A percentile compares a stretch with the other conserved stretches of the same genome.
phyloP scores from a whole-genome alignment of 2,113 vertebrate species.

The Eudyptes chrysolophus region DNA sequence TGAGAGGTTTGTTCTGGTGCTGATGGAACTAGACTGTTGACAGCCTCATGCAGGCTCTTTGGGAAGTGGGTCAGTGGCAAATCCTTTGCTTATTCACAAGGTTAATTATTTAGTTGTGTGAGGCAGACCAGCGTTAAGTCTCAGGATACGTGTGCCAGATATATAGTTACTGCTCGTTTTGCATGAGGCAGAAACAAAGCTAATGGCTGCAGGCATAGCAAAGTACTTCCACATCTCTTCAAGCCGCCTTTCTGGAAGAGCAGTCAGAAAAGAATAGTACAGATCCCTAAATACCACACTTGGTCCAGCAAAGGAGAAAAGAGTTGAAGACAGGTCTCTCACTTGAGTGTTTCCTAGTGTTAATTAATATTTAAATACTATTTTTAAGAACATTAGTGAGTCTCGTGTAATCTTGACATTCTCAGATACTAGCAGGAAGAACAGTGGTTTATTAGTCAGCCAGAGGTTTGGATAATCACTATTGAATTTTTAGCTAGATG shows the following conservation, averaged over 20 bases:
- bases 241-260: background rate
- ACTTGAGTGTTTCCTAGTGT: background rate
- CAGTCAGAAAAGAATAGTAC: background rate
- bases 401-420: background rate
- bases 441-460: background rate
- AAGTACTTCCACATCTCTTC: accelerated
- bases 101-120: background rate
- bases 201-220: background rate
- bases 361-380: background rate
- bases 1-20: background rate
- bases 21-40: background rate
- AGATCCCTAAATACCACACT: background rate
- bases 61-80: background rate
- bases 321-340: background rate
- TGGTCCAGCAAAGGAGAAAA: background rate
- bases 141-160: background rate
- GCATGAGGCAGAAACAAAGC: background rate
- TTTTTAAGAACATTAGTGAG: background rate
- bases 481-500: background rate
- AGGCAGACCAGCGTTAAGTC: background rate
- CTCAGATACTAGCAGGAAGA: background rate
- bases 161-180: background rate
- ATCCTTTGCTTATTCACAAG: background rate
- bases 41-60: background rate
- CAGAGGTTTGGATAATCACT: background rate